phyloP scores from a whole-genome alignment of 1,140 invertebrate genomes.

The Delia radicum region DNA sequence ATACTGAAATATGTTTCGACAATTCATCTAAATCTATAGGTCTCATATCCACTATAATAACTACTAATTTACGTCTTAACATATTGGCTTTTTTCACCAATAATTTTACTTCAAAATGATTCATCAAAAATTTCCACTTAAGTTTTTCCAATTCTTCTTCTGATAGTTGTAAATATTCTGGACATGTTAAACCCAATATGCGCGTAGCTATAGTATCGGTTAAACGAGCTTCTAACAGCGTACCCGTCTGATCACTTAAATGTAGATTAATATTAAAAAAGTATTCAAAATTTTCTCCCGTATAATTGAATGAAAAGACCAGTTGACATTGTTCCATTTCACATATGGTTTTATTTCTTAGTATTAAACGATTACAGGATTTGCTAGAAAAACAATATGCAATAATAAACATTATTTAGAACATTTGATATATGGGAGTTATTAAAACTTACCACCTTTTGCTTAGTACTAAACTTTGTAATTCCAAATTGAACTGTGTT shows the following conservation, averaged over 20 bases:
- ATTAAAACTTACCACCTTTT: constrained; percentile 38
- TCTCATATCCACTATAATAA: constrained; percentile 42
- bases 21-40: constrained; percentile 31
- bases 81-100: constrained; percentile 49
- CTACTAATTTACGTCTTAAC: constrained; percentile 34
- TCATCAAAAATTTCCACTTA: constrained; percentile 60
- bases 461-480: constrained; percentile 39
- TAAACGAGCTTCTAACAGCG: constrained; percentile 57
- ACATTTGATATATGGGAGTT: too few relatives aligned
- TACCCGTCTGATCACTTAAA: constrained; percentile 61
- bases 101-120: constrained; percentile 57
- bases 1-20: constrained; percentile 34
- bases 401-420: too few relatives aligned
- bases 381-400: constrained; percentile 32
- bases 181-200: constrained; percentile 34
- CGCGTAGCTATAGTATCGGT: constrained; percentile 55
- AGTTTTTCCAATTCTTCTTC: constrained; percentile 52
- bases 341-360: constrained; percentile 31
- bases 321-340: constrained; percentile 38
- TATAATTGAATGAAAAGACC: constrained; percentile 39
- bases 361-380: constrained; percentile 33
- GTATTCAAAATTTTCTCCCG: constrained; percentile 48
- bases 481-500: constrained; percentile 59
- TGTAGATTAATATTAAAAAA: constrained; percentile 59
- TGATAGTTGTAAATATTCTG: constrained; percentile 31